phyloP scores from a whole-genome alignment of 2,797 vertebrate genomes.

The Euphonia xanthogaster region DNA sequence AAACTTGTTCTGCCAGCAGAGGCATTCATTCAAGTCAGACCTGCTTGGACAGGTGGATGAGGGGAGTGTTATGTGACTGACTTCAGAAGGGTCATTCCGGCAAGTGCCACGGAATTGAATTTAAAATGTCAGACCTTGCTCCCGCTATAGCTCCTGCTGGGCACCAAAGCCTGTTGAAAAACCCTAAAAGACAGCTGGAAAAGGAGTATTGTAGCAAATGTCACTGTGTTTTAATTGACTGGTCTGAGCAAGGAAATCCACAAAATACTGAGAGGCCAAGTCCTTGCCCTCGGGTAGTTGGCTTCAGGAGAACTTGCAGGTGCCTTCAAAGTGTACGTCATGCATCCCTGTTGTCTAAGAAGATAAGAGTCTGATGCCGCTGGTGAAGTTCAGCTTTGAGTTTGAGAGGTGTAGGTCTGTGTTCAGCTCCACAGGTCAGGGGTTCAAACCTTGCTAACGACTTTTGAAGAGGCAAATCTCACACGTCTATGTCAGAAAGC shows the following conservation, averaged over 20 bases:
- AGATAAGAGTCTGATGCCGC: slow-evolving; percentile 43
- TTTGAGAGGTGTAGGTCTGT: slow-evolving; percentile 19
- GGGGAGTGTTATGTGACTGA: rapidly evolving
- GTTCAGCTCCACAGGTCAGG: slow-evolving; percentile 40
- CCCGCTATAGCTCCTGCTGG: slow-evolving; percentile 41
- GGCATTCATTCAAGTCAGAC: neutral
- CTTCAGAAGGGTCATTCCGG: neutral
- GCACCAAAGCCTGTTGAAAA: slow-evolving; percentile 57
- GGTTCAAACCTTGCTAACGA: slow-evolving; percentile 49
- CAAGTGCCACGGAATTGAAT: slow-evolving; percentile 19
- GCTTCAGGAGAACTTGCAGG: slow-evolving; percentile 41
- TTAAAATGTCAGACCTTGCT: slow-evolving; percentile 49
- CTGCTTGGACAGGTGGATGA: neutral
- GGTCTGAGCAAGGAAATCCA: slow-evolving; percentile 20
- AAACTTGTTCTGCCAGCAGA: neutral
- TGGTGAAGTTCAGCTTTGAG: slow-evolving; percentile 50
- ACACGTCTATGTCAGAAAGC: neutral
- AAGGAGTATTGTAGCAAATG: neutral
- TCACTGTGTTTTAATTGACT: slow-evolving; percentile 54
- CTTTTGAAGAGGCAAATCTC: slow-evolving; percentile 5
- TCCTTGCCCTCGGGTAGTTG: slow-evolving; percentile 25
- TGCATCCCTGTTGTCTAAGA: slow-evolving; percentile 47
- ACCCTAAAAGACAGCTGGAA: slow-evolving; percentile 45
- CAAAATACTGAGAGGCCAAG: slow-evolving; percentile 47
- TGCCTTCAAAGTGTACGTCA: slow-evolving; percentile 20